Evolutionary conservation across 2,113 vertebrate species (phyloP).

Genomic region (Datnioides undecimradiatus): DNA sequence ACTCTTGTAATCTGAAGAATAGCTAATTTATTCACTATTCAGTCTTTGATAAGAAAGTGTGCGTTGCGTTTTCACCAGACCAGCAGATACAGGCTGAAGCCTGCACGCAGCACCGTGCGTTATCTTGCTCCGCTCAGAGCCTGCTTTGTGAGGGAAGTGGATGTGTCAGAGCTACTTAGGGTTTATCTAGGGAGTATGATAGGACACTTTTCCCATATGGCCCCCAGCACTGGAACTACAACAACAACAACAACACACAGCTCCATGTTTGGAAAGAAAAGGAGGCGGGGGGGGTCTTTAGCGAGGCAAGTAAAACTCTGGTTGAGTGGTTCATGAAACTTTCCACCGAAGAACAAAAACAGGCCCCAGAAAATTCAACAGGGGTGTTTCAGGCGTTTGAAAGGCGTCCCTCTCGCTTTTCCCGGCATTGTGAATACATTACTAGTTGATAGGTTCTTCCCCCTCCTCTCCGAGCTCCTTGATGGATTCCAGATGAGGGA

Average conservation of each 20-base stretch:
- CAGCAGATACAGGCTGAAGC: constrained; percentile 46
- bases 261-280: constrained; percentile 20
- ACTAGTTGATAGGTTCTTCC: constrained; percentile 78
- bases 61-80: constrained; percentile 10
- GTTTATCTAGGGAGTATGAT: constrained; percentile 77
- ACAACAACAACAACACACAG: constrained; percentile 48
- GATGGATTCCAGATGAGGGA: constrained; percentile 97
- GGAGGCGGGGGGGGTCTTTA: neutral
- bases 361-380: constrained; percentile 53
- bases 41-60: constrained; percentile 55
- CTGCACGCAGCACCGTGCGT: constrained; percentile 20
- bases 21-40: constrained; percentile 54
- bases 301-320: constrained; percentile 36
- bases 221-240: constrained; percentile 26
- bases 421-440: constrained; percentile 82
- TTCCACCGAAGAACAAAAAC: constrained; percentile 65
- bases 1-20: constrained; percentile 30
- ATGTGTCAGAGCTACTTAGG: constrained; percentile 76
- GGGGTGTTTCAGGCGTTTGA: constrained; percentile 67
- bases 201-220: constrained; percentile 67
- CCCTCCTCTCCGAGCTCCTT: constrained; percentile 83
- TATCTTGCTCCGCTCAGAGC: constrained; percentile 71
- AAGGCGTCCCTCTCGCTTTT: constrained; percentile 74
- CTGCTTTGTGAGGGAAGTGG: constrained; percentile 78
- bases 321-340: constrained; percentile 55